Base-by-base conservation (phyloP, 2,888 invertebrate species). In the Tridacna gigas region DNA sequence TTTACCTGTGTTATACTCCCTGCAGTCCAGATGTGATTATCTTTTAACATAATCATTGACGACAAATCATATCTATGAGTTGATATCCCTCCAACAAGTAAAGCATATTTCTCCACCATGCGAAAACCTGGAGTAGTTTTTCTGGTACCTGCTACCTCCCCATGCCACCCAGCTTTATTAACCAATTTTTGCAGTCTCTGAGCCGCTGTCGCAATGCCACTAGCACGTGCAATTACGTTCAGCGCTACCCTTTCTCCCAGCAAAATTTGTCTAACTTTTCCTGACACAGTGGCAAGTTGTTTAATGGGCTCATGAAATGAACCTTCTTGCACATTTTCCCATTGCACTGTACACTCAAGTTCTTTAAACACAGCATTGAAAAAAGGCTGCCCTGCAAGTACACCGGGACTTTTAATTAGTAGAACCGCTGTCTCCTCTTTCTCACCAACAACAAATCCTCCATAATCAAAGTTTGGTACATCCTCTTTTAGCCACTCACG, bases 71-170 rank as follows among this genome's bases (percentile, higher is more conserved):
- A 94, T 20, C 95, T 90, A 90, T 95, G 95, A 0, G 94, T 94
- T 18, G 93, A 92, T 18, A 94, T 92, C 0, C 95, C 95, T 0
- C 95, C 95, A 0, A 95, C 94, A 5, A 95, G 77, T 45, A 95
- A 86, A 1, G 95, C 93, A 89, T 95, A 95, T 83, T 95, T 95
- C 88, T 95, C 95, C 0, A 95, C 95, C 83, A 95, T 78, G 77
- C 95, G 91, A 89, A 95, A 95, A 0, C 95, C 95, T 12, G 95
- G 95, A 0, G 95, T 95, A 0, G 95, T 95, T 86, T 95, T 95
- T 18, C 95, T 88, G 0, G 95, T 95, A 9, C 95, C 95, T 11
- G 95, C 95, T 11, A 95, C 80, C 78, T 93, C 91, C 0, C 95
- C 95, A 26, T 89, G 90, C 95, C 95, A 95, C 0, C 88, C 89